Evolutionary conservation across 2,797 vertebrate species (phyloP).

Genomic region (Anas georgica): DNA sequence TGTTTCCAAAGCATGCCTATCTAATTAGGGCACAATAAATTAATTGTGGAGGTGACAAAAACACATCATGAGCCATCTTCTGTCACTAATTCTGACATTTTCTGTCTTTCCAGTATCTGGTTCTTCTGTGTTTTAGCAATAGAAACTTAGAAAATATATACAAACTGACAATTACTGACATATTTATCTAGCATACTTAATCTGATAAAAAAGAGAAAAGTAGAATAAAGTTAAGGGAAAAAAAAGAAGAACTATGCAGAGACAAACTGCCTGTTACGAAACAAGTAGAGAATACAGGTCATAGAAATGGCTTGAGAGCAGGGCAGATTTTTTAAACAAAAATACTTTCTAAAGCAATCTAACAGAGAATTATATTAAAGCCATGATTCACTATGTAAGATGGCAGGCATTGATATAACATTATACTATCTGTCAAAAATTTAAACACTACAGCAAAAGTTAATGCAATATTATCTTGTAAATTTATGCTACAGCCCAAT

Average conservation of each 20-base stretch:
- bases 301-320: background rate
- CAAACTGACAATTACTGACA: background rate
- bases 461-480: background rate
- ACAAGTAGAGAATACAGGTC: background rate
- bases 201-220: background rate
- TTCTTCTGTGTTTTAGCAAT: background rate
- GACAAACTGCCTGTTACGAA: background rate
- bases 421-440: background rate
- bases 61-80: background rate
- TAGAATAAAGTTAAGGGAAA: background rate
- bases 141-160: background rate
- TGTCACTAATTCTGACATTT: background rate
- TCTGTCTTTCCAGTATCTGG: background rate
- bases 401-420: background rate
- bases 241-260: background rate
- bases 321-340: background rate
- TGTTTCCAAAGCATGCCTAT: background rate
- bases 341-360: no score
- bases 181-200: background rate
- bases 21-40: background rate
- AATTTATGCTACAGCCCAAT: background rate
- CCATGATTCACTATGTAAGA: background rate
- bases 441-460: background rate
- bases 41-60: background rate
- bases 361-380: background rate